Percentiles rank a stretch among this genome's conserved stretches.
phyloP scores from a whole-genome alignment of 1,140 invertebrate genomes.

The Trissolcus basalis region DNA sequence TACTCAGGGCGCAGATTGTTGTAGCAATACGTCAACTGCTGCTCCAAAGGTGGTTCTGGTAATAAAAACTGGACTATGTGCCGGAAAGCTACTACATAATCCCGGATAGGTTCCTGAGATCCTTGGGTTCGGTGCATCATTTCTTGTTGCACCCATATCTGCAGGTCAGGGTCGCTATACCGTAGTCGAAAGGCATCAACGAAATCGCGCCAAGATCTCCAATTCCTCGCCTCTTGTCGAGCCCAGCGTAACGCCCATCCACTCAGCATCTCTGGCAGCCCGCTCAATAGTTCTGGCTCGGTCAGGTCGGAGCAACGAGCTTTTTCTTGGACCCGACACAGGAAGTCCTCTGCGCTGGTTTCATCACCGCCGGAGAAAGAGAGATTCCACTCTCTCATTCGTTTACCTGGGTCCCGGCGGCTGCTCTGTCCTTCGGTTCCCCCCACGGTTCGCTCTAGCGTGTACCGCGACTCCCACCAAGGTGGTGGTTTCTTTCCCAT shows the following conservation, averaged over 20 bases:
- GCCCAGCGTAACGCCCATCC: not conserved
- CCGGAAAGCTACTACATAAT: not conserved
- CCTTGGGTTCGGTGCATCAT: not conserved
- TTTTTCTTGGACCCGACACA: constrained; percentile 2
- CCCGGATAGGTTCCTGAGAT: not conserved
- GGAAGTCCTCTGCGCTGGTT: constrained; percentile 3
- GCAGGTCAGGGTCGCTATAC: not conserved
- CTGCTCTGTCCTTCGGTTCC: too few relatives aligned
- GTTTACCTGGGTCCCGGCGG: not conserved
- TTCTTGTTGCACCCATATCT: not conserved
- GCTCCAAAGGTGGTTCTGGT: not conserved
- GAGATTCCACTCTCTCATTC: not conserved
- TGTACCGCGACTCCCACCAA: too few relatives aligned
- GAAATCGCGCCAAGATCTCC: not conserved
- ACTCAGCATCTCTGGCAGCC: not conserved
- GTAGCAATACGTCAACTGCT: constrained; percentile 1
- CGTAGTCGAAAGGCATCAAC: not conserved
- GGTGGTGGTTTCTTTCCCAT: too few relatives aligned
- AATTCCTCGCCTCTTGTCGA: not conserved
- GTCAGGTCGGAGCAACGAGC: not conserved
- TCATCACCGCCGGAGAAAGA: not conserved
- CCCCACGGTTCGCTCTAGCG: too few relatives aligned
- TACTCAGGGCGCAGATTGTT: constrained; percentile 3
- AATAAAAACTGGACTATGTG: not conserved
- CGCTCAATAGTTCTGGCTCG: not conserved